These are phyloP conservation scores for cattle (Bos taurus) DNA, from an alignment of 2,113 vertebrate species.

Conservation along the genomic window DNA sequence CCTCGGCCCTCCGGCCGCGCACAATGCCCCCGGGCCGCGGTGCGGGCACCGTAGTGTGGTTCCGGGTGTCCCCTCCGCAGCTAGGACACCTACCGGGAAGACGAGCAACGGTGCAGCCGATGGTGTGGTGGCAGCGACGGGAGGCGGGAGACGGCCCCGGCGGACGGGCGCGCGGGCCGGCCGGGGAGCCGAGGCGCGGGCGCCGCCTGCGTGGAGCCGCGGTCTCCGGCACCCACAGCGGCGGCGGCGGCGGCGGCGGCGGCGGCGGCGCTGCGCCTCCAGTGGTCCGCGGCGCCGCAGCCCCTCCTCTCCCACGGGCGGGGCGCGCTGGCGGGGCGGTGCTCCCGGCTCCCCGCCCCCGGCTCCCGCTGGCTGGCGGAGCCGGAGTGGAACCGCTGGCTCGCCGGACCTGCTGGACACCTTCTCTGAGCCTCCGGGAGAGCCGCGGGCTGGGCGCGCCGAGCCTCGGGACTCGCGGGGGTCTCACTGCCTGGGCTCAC, in stretches of 20 bases:
- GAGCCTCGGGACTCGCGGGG: neutral
- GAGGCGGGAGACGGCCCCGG: neutral
- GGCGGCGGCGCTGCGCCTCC: slow-evolving; percentile 48
- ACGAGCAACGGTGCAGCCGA: neutral
- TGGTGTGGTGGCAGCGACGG: neutral
- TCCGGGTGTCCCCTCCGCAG: neutral
- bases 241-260: neutral
- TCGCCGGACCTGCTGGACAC: neutral
- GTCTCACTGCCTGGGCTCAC: neutral
- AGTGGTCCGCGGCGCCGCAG: slow-evolving; percentile 61
- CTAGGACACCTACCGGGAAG: slow-evolving; percentile 46
- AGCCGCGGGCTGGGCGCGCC: neutral
- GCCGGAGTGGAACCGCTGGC: neutral
- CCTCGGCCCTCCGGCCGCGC: slow-evolving; percentile 39
- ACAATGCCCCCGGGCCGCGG: slow-evolving; percentile 49
- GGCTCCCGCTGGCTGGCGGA: neutral
- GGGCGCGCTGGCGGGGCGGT: slow-evolving; percentile 51
- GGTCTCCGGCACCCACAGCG: slow-evolving; percentile 40
- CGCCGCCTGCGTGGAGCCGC: slow-evolving; percentile 19
- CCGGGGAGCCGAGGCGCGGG: neutral
- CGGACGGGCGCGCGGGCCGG: neutral
- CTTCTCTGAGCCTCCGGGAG: neutral
- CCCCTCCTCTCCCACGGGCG: slow-evolving; percentile 66
- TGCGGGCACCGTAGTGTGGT: neutral
- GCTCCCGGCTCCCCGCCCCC: slow-evolving; percentile 53